These are phyloP conservation scores for Perdita meconis DNA, from an alignment of 2,888 invertebrate genomes.

Conservation along the genomic window DNA sequence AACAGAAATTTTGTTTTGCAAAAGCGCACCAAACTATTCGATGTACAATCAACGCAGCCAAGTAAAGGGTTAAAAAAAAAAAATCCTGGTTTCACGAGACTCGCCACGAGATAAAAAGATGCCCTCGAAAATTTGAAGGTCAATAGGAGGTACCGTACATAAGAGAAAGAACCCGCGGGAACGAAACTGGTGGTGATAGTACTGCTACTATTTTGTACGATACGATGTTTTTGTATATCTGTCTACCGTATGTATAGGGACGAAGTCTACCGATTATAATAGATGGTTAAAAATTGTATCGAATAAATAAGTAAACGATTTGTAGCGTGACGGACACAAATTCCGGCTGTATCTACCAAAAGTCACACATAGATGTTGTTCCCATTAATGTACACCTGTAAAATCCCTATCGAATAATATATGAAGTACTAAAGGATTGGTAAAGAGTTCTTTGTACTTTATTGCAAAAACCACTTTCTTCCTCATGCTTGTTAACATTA, in stretches of 20 bases:
- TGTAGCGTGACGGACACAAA: slow-evolving; percentile 60
- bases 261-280: slow-evolving; percentile 63
- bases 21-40: too few relatives aligned
- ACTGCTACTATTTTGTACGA: slow-evolving; percentile 80
- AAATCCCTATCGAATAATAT: slow-evolving; percentile 77
- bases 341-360: slow-evolving; percentile 60
- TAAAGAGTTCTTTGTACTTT: slow-evolving; percentile 51
- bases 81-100: slow-evolving; percentile 34
- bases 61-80: slow-evolving; percentile 31
- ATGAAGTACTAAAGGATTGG: slow-evolving; percentile 73
- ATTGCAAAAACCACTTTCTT: too few relatives aligned
- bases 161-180: slow-evolving; percentile 57
- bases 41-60: slow-evolving; percentile 3
- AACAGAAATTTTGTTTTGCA: too few relatives aligned
- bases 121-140: slow-evolving; percentile 13
- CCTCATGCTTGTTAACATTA: too few relatives aligned
- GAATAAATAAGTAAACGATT: slow-evolving; percentile 62
- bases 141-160: slow-evolving; percentile 47
- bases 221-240: slow-evolving; percentile 81
- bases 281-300: slow-evolving; percentile 60
- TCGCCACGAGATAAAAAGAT: slow-evolving; percentile 5
- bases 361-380: slow-evolving; percentile 75
- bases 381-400: slow-evolving; percentile 78
- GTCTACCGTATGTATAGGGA: slow-evolving; percentile 73
- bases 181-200: slow-evolving; percentile 65